These are phyloP conservation scores for Eudyptes chrysolophus DNA, from an alignment of 2,113 vertebrate genomes.

Conservation along the genomic window DNA sequence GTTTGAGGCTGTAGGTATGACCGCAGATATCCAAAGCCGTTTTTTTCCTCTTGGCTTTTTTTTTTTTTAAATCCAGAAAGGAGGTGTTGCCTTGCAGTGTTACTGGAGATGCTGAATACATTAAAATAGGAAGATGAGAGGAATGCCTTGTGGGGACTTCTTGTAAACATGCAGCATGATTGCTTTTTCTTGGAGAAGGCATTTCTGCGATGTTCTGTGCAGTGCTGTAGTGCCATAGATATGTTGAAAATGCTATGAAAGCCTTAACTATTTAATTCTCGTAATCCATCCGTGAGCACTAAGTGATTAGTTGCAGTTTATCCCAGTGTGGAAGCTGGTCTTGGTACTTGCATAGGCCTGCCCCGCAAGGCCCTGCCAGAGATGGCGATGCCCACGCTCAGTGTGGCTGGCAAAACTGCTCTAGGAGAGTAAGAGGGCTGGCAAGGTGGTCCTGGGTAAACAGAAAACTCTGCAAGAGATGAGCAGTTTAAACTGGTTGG, in stretches of 20 bases:
- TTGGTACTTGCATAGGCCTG: neutral
- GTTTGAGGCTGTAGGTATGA: neutral
- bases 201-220: neutral
- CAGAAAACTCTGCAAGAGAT: neutral
- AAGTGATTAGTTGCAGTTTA: slow-evolving; percentile 45
- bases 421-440: neutral
- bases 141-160: slow-evolving; percentile 55
- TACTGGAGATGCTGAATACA: slow-evolving; percentile 36
- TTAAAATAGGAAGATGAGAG: slow-evolving; percentile 54
- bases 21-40: neutral
- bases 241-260: slow-evolving; percentile 9
- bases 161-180: slow-evolving; percentile 57
- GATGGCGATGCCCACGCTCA: rapidly evolving
- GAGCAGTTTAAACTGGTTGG: neutral
- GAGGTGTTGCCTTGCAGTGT: neutral
- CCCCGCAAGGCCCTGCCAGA: neutral
- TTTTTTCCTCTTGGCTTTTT: neutral
- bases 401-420: neutral
- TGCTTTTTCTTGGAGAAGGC: slow-evolving; percentile 52
- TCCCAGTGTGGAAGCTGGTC: neutral
- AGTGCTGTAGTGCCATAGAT: neutral
- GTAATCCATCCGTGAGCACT: neutral
- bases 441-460: neutral
- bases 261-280: slow-evolving; percentile 44
- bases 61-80: neutral